Conservation (phyloP, 2,888 invertebrate genomes). For the Drosophila emarginata region DNA sequence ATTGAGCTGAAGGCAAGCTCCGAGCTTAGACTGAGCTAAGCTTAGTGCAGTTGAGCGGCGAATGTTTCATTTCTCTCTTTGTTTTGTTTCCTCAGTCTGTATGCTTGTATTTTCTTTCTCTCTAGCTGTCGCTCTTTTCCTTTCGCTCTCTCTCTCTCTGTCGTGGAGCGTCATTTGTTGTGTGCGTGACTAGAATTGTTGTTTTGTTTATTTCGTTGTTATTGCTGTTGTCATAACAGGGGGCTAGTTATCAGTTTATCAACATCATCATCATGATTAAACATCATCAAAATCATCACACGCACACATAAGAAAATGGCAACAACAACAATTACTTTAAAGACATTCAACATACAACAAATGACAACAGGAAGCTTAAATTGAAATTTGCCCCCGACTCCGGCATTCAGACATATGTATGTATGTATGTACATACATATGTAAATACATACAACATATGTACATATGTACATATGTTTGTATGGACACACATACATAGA, state of each 20-base stretch:
- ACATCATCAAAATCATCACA: conserved; percentile 12
- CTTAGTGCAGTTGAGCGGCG: conserved; percentile 60
- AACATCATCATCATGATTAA: conserved; percentile 21
- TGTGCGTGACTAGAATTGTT: conserved; percentile 72
- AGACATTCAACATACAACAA: conserved; percentile 27
- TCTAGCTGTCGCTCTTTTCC: neutral
- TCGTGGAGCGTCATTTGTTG: conserved; percentile 32
- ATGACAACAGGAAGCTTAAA: conserved; percentile 64
- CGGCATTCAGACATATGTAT: neutral
- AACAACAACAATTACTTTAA: conserved; percentile 37
- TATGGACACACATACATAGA: too few relatives aligned
- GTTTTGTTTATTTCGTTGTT: conserved; percentile 26
- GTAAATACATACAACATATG: too few relatives aligned
- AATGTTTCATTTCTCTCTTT: neutral
- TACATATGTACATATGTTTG: too few relatives aligned
- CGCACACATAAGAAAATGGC: conserved; percentile 41
- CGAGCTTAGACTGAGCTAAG: conserved; percentile 42
- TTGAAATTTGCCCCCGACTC: conserved; percentile 49
- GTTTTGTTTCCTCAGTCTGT: neutral
- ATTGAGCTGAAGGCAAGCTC: conserved; percentile 17
- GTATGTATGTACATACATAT: too few relatives aligned
- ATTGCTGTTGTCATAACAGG: conserved; percentile 69
- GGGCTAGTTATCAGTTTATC: conserved; percentile 61
- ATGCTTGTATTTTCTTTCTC: neutral
- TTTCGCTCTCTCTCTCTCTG: conserved; percentile 10